Conservation (phyloP, 2,113 vertebrate genomes). For the Vireo altiloquus region DNA sequence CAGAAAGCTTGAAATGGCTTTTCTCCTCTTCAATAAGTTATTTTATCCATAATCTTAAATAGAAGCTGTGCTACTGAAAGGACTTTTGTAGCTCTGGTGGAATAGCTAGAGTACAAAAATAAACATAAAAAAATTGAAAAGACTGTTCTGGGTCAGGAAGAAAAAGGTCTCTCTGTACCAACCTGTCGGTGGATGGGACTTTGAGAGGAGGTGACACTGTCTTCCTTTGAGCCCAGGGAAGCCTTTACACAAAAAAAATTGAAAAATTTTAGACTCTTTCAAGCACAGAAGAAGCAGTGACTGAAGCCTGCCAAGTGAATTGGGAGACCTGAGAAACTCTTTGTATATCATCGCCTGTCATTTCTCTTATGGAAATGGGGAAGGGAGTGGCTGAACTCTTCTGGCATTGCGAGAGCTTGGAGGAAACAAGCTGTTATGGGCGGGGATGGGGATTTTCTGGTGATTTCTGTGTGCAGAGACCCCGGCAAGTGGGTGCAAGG, state of each 20-base stretch:
- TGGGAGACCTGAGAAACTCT: background rate
- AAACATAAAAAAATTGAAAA: slow-evolving; percentile 29
- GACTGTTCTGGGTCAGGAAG: background rate
- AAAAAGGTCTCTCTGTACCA: slow-evolving; percentile 10
- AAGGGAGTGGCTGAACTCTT: background rate
- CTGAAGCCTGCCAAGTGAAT: background rate
- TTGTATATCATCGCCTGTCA: background rate
- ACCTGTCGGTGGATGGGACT: background rate
- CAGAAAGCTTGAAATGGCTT: slow-evolving; percentile 48
- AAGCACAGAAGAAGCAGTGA: background rate
- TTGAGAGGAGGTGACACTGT: background rate
- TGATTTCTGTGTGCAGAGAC: background rate
- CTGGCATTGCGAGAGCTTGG: background rate
- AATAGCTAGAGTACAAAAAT: slow-evolving; percentile 19
- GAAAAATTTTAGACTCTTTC: background rate
- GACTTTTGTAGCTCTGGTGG: background rate
- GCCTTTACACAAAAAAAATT: background rate
- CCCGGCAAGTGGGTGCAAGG: background rate
- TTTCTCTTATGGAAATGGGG: background rate
- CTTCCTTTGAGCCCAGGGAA: background rate
- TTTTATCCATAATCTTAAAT: slow-evolving; percentile 34
- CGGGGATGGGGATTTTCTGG: background rate
- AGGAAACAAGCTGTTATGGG: accelerated
- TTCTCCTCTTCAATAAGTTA: slow-evolving; percentile 37
- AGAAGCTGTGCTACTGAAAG: slow-evolving; percentile 20